Base-by-base conservation (phyloP, 2,113 vertebrate species). In the Crotophaga sulcirostris region DNA sequence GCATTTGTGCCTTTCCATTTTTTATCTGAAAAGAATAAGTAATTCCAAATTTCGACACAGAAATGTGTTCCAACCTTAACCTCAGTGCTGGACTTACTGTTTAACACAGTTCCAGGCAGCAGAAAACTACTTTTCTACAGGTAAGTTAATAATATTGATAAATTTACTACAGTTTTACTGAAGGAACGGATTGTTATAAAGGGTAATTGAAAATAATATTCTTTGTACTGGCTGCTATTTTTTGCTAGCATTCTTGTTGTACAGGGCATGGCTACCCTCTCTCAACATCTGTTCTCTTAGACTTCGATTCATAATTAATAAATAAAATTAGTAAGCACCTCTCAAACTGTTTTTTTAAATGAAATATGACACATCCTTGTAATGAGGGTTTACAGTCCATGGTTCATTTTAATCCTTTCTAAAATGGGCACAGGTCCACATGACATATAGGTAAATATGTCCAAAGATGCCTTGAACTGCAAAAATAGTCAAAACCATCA, bases 371-470 rank as follows among this genome's bases (percentile, higher is more conserved):
- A 82, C 3, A 38, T 7, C 6, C 74, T 92, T 92, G 4, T 87
- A 81, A 85, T 58, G 26, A 62, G 23, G 8, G 20, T 66, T 88
- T 52, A 78, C 26, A 81, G 47, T 45, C 19, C 10, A 14, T 42
- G 40, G 72, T 90, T 79, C 19, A 82, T 76, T 91, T 78, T 68
- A 96, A 93, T 94, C 55, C 77, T 67, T 89, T 81, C 85, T 93
- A 73, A 95, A 97, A 87, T 89, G 67, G 68, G 24, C 47, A 84
- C 58, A 91, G 64, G 45, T 78, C 78, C 54, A 84, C 26, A 83
- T 85, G 90, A 81, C 77, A 87, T 73, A 93, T 45, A 62, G 51
- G 79, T 96, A 97, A 98, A 97, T 93, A 63, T 47, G 44, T 89
- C 76, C 93, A 92, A 94, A 93, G 76, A 94, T 94, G 59, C 23